These are phyloP conservation scores for Discoglossus pictus DNA, from an alignment of 2,797 vertebrate species.

Conservation along the genomic window DNA sequence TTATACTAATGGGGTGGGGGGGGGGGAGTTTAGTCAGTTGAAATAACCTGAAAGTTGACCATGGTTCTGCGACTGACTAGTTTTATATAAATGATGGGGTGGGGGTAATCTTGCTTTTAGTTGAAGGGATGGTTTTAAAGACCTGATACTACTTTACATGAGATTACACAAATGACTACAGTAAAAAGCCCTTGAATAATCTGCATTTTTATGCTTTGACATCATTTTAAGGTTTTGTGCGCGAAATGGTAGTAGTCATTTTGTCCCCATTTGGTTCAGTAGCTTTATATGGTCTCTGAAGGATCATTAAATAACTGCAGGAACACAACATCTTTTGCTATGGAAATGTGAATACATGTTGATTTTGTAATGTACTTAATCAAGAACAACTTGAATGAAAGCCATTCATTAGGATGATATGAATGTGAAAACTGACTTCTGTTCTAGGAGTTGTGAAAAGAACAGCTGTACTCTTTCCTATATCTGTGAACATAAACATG, in stretches of 20 bases:
- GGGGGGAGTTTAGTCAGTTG: too few species aligned
- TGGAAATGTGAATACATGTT: slow-evolving; percentile 38
- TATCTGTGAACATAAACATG: slow-evolving; percentile 1
- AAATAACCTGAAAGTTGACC: too few species aligned
- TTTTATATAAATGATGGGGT: too few species aligned
- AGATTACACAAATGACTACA: too few species aligned
- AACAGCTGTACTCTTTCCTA: slow-evolving; percentile 28
- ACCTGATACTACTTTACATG: too few species aligned
- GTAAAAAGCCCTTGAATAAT: too few species aligned
- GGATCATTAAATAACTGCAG: slow-evolving; percentile 10
- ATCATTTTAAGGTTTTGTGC: too few species aligned
- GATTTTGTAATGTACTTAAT: slow-evolving; percentile 44
- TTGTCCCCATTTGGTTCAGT: neutral
- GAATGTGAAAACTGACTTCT: slow-evolving; percentile 35
- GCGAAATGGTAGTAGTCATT: too few species aligned
- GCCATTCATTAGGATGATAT: slow-evolving; percentile 22
- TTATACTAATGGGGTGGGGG: too few species aligned
- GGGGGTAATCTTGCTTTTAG: too few species aligned
- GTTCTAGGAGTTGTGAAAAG: slow-evolving; percentile 31
- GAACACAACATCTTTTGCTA: slow-evolving; percentile 17
- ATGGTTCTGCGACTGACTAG: too few species aligned
- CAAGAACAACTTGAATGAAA: slow-evolving; percentile 18
- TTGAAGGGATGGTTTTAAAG: too few species aligned
- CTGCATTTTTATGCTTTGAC: neutral
- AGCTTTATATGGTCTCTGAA: neutral